Base-by-base conservation (phyloP, 1,140 invertebrate species). In the Dolichoris vasculosae region DNA sequence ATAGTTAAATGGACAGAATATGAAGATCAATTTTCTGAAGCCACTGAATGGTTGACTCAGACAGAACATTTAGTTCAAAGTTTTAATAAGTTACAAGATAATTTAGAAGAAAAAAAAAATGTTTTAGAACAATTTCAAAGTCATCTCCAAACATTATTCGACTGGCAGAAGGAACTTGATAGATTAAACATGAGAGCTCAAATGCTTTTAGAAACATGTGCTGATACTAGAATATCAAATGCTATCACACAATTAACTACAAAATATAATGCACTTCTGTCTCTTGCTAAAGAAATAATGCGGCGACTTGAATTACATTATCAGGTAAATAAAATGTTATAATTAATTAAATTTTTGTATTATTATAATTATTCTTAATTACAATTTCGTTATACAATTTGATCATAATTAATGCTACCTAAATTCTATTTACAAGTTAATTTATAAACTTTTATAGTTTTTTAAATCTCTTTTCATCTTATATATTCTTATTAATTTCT, bases 1-100 rank as follows among this genome's bases (percentile, higher is more conserved):
- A 97, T 99, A 90, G 97, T 98, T 0, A 98, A 98, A 92, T 99
- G 98, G 98, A 97, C 97, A 30, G 97, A 99, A 92, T 99, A 98
- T 90, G 97, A 99, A 93, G 97, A 98, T 91, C 97, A 98, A 89
- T 98, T 98, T 90, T 96, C 96, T 89, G 97, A 98, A 93, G 97
- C 97, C 75, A 94, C 96, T 80, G 96, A 97, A 88, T 98, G 97
- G 97, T 93, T 99, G 69, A 96, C 95, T 38, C 96, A 97, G 93
- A 98, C 97, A 87, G 98, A 99, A 92, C 95, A 95, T 67, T 89
- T 97, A 81, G 96, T 99, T 26, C 97, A 98, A 92, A 96, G 95
- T n/a, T 98, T 97, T 90, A 97, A 98, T 88, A 98, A 98, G 92
- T 94, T 98, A 30, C 97, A 98, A 91, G 96, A 97, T 88, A 97